A percentile compares a stretch with the other conserved stretches of the same genome.
Conservation (phyloP, 2,888 invertebrate species). For the Philaethria dido region DNA sequence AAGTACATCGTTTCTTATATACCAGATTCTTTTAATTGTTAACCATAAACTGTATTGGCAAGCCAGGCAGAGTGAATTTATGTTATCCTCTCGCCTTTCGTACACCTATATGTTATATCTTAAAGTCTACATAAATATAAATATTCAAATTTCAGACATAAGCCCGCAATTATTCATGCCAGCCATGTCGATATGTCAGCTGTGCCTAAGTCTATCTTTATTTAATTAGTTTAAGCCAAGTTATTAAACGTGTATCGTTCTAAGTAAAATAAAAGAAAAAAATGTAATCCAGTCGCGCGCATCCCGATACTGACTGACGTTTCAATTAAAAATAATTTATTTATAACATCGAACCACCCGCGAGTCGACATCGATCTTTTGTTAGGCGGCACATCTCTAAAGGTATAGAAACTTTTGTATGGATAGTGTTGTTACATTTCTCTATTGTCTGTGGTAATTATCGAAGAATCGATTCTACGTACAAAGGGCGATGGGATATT, state of each 20-base stretch:
- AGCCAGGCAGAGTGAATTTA: no score
- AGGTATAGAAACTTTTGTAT: slow-evolving; percentile 42
- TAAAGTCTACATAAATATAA: no score
- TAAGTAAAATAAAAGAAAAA: slow-evolving; percentile 38
- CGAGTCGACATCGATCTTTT: slow-evolving; percentile 53
- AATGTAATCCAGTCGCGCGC: slow-evolving; percentile 36
- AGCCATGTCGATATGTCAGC: background rate
- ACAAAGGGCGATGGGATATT: slow-evolving; percentile 45
- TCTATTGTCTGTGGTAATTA: slow-evolving; percentile 53
- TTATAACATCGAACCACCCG: slow-evolving; percentile 52
- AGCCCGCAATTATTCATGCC: no score
- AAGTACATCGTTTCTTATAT: no score
- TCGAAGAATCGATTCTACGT: slow-evolving; percentile 46
- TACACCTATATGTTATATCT: no score
- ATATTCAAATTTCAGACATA: no score
- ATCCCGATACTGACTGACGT: slow-evolving; percentile 51
- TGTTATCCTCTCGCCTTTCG: no score
- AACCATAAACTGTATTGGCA: no score
- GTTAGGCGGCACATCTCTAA: slow-evolving; percentile 51
- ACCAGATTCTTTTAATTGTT: no score
- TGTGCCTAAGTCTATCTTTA: background rate
- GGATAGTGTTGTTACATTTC: slow-evolving; percentile 51
- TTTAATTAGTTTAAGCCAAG: slow-evolving; percentile 19
- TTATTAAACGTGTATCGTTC: slow-evolving; percentile 20
- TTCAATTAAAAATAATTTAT: slow-evolving; percentile 57